Conservation (phyloP, 2,888 invertebrate species). For the Achlya flavicornis region DNA sequence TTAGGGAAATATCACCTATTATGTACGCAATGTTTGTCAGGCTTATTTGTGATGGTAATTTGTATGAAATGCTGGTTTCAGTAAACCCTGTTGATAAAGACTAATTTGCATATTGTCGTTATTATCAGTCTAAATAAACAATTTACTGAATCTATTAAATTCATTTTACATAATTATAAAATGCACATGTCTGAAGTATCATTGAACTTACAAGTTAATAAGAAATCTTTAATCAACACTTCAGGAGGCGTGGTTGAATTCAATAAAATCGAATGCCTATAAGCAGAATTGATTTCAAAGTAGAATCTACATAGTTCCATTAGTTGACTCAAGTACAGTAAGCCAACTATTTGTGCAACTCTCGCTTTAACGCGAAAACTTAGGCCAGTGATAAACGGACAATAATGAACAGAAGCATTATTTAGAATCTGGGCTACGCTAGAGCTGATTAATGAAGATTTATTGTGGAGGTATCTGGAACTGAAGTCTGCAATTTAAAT, state of each 20-base stretch:
- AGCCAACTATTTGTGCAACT: slow-evolving; percentile 1
- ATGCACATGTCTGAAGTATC: background rate
- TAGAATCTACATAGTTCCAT: slow-evolving; percentile 2
- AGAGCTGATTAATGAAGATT: slow-evolving; percentile 50
- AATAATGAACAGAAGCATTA: slow-evolving; percentile 28
- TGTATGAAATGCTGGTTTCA: background rate
- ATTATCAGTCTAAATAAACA: slow-evolving; percentile 4
- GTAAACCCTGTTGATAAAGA: background rate
- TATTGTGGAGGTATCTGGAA: slow-evolving; percentile 25
- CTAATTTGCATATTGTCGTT: background rate
- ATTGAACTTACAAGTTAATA: background rate
- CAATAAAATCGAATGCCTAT: background rate
- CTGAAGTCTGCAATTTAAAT: slow-evolving; percentile 1
- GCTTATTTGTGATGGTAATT: slow-evolving; percentile 2
- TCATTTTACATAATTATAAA: background rate
- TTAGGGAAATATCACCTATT: background rate
- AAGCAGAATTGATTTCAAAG: background rate
- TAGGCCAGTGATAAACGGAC: slow-evolving; percentile 33
- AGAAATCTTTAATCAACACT: background rate
- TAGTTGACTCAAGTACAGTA: slow-evolving; percentile 4
- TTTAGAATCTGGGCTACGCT: slow-evolving; percentile 38
- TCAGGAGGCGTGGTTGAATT: background rate
- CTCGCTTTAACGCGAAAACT: slow-evolving; percentile 25
- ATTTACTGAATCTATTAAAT: background rate
- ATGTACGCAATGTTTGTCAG: slow-evolving; percentile 1